Base-by-base conservation (phyloP, 1,140 invertebrate genomes). In the Bombus difficillimus region DNA sequence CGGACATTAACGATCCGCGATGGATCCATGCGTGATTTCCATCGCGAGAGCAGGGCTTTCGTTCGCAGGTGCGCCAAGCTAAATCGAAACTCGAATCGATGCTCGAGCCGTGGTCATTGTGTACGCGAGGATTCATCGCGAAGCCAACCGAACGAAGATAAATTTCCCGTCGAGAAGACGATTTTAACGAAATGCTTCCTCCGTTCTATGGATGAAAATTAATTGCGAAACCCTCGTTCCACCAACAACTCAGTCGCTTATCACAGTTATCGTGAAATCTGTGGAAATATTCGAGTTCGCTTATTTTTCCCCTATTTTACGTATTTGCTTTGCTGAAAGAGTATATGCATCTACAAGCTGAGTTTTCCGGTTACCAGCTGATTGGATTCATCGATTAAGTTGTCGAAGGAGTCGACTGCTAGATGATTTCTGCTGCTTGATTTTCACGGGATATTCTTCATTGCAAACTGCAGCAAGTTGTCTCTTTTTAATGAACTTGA, bases 1-100 rank as follows among this genome's bases (percentile, higher is more conserved):
- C 86, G 85, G 89, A 88, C 89, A 90, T 90, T 90, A 90, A 90
- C 89, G 89, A 90, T 90, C 89, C 88, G 76, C 78, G 89, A 90
- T 90, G 88, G 89, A 90, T 90, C 86, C 89, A 37, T 18, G 75
- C 76, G 86, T 88, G 89, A 90, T 90, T 88, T 81, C 89, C 83
- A 90, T 90, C 88, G 83, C 78, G 72, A 83, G 86, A 28, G 62
- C 62, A 62, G 41, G 43, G 62, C 28, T 80, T 88, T 81, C 82
- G 86, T 88, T 89, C 83, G 85, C 87, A 90, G 87, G 82, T 91
- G 91, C 88, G 81, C 72, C 81, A 41, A 62, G 37, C 28, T 41
- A 86, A 86, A 78, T 82, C 75, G 86, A 76, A 86, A 87, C 75
- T 82, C 74, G 89, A 90, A 83, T 81, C 74, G 88, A 90, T 89